Evolutionary conservation across 2,888 invertebrate species (phyloP).

Genomic region (Cheilosia impressa): DNA sequence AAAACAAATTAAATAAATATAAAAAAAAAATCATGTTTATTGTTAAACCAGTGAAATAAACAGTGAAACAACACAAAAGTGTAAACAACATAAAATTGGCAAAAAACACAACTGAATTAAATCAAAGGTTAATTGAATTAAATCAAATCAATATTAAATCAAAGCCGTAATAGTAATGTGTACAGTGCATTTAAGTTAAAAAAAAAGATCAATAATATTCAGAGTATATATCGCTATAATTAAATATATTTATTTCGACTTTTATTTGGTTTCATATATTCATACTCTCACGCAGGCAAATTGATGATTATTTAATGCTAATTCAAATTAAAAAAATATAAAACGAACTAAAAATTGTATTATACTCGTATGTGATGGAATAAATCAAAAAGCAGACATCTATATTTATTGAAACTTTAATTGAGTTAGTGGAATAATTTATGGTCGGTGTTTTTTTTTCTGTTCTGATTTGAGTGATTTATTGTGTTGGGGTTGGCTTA

Average conservation of each 20-base stretch:
- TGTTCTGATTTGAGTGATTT: slow-evolving; percentile 1
- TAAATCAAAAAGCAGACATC: slow-evolving; percentile 60
- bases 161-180: slow-evolving; percentile 60
- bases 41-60: slow-evolving; percentile 26
- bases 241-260: slow-evolving; percentile 39
- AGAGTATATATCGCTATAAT: slow-evolving; percentile 56
- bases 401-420: slow-evolving; percentile 25
- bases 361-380: slow-evolving; percentile 20
- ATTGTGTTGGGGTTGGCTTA: not conserved
- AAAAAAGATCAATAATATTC: slow-evolving; percentile 57
- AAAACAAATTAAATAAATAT: not conserved
- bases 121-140: slow-evolving; percentile 36
- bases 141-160: slow-evolving; percentile 44
- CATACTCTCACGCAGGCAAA: slow-evolving; percentile 62
- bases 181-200: slow-evolving; percentile 61
- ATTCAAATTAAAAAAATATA: slow-evolving; percentile 38
- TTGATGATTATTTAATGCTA: slow-evolving; percentile 63
- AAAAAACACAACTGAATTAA: slow-evolving; percentile 61
- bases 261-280: slow-evolving; percentile 48
- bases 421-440: slow-evolving; percentile 9
- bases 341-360: not conserved
- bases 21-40: slow-evolving; percentile 34
- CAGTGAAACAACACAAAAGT: slow-evolving; percentile 68
- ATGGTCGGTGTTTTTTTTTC: slow-evolving; percentile 7
- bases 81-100: slow-evolving; percentile 65